phyloP scores from a whole-genome alignment of 1,140 invertebrate genomes.

The Drosophila busckii region DNA sequence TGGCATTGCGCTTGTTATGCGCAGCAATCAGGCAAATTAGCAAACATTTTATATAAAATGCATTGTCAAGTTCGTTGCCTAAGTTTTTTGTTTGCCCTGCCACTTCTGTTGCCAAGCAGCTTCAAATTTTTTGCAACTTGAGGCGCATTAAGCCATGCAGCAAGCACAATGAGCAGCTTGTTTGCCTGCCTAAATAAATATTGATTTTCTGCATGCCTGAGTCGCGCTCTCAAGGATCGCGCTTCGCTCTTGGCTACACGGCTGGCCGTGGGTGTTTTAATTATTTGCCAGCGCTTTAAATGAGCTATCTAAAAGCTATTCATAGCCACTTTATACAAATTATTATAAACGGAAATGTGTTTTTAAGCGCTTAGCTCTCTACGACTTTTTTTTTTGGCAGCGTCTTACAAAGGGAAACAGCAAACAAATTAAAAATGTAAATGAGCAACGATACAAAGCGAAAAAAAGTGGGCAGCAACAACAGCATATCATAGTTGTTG shows the following conservation, averaged over 20 bases:
- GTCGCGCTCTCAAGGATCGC: constrained; percentile 3
- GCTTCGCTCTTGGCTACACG: background rate
- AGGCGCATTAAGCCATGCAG: constrained; percentile 37
- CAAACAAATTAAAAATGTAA: constrained; percentile 66
- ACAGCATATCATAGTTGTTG: constrained; percentile 60
- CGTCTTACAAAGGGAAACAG: constrained; percentile 22
- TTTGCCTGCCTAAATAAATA: constrained; percentile 36
- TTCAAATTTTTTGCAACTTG: constrained; percentile 62
- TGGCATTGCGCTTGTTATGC: too few species aligned
- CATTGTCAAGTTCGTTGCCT: constrained; percentile 60
- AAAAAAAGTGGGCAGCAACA: background rate
- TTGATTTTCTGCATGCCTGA: constrained; percentile 30
- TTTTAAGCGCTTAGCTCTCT: background rate
- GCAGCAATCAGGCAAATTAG: constrained; percentile 66
- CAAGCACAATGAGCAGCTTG: constrained; percentile 10
- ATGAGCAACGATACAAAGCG: constrained; percentile 28
- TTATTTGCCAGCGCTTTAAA: constrained; percentile 26
- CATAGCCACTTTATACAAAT: constrained; percentile 32
- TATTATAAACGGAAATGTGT: constrained; percentile 33
- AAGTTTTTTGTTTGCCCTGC: constrained; percentile 58
- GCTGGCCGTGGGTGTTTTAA: constrained; percentile 8
- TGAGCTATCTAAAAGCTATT: constrained; percentile 16
- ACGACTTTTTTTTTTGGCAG: constrained; percentile 6
- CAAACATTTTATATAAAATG: constrained; percentile 67
- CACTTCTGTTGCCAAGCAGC: constrained; percentile 57